phyloP scores from a whole-genome alignment of 2,797 vertebrate genomes.

The Ataeniobius toweri region DNA sequence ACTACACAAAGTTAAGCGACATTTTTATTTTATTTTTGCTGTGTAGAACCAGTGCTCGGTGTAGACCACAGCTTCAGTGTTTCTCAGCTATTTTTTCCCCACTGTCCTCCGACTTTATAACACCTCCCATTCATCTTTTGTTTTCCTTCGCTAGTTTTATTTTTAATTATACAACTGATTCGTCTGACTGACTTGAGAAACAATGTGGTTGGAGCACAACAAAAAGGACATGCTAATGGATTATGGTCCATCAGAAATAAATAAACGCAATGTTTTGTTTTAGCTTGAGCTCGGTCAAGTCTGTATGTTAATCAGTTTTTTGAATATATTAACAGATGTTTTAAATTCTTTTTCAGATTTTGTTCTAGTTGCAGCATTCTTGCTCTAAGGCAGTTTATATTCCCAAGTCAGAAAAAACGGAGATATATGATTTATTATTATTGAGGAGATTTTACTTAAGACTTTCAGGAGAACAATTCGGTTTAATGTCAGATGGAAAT shows the following conservation, averaged over 20 bases:
- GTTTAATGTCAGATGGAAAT: too few species aligned
- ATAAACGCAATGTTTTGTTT: background rate
- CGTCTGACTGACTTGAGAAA: background rate
- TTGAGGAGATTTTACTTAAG: too few species aligned
- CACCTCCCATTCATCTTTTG: constrained; percentile 1
- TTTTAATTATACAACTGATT: background rate
- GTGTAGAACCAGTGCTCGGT: too few species aligned
- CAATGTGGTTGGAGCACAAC: background rate
- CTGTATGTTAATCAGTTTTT: background rate
- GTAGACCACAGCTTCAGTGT: background rate
- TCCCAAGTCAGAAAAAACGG: too few species aligned
- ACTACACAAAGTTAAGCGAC: too few species aligned
- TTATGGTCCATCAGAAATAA: too few species aligned
- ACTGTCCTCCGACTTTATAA: background rate
- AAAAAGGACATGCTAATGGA: background rate
- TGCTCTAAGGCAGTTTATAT: too few species aligned
- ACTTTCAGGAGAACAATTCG: too few species aligned
- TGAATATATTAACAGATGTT: background rate
- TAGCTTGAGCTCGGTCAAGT: background rate
- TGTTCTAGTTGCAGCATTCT: background rate
- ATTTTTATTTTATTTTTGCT: background rate
- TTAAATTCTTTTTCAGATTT: background rate
- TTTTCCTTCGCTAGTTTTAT: background rate
- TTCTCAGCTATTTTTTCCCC: background rate
- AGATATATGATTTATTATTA: too few species aligned